Conservation (phyloP, 2,113 vertebrate genomes). For the Indicator indicator region DNA sequence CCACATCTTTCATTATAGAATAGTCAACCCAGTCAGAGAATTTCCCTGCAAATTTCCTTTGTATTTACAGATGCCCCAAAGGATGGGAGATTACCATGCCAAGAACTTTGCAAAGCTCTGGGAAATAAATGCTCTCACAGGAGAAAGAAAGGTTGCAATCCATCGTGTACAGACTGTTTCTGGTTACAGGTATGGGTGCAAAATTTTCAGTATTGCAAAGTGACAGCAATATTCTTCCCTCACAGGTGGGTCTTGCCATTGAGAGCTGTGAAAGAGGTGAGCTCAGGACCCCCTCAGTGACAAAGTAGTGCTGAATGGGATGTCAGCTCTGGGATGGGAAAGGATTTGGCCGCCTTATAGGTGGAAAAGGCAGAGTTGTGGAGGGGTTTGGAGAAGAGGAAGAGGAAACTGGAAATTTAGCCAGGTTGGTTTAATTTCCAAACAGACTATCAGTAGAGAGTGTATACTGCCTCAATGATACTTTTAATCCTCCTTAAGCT, state of each 20-base stretch:
- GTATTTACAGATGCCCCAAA: neutral
- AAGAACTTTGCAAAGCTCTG: neutral
- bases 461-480: no score
- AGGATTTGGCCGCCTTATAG: neutral
- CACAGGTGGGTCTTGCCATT: neutral
- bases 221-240: neutral
- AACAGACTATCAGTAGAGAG: neutral
- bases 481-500: neutral
- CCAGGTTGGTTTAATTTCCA: neutral
- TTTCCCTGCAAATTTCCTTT: neutral
- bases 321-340: neutral
- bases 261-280: accelerated
- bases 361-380: neutral
- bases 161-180: neutral
- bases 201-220: neutral
- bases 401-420: neutral
- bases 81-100: neutral
- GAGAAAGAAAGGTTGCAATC: neutral
- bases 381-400: neutral
- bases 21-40: neutral
- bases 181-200: neutral
- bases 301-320: neutral
- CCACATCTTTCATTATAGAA: neutral
- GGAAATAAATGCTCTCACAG: neutral
- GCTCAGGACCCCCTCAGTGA: neutral